Evolutionary conservation across 2,113 vertebrate species (phyloP).

Genomic region (Lontra canadensis): DNA sequence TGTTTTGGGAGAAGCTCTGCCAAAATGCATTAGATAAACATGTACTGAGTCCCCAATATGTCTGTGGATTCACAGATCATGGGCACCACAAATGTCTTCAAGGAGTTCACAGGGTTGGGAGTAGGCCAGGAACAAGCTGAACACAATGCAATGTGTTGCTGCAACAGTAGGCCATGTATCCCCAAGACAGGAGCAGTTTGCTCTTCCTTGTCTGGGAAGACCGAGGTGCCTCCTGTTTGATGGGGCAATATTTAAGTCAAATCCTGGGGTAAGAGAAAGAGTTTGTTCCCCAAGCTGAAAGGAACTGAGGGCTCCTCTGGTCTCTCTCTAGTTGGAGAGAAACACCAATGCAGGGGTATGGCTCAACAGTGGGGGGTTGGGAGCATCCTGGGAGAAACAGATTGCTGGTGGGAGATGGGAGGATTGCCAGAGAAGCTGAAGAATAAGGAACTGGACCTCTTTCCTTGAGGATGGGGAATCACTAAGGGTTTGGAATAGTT

Average conservation of each 20-base stretch:
- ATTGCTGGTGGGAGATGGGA: not conserved
- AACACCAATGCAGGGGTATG: not conserved
- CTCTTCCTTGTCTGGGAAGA: not conserved
- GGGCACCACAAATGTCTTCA: not conserved
- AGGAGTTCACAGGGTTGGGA: not conserved
- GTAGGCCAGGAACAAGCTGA: not conserved
- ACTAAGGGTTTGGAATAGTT: not conserved
- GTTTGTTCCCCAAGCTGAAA: not conserved
- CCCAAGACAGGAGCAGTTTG: not conserved
- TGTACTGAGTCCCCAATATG: not conserved
- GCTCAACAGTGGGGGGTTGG: accelerated
- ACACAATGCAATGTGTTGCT: not conserved
- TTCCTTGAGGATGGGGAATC: not conserved
- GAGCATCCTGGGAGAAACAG: not conserved
- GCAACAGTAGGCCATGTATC: too few relatives aligned
- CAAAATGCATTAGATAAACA: not conserved
- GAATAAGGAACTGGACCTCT: not conserved
- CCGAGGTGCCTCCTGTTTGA: not conserved
- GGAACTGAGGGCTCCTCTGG: not conserved
- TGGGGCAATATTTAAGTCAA: not conserved
- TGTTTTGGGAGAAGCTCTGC: not conserved
- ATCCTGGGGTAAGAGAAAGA: not conserved
- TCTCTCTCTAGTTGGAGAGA: not conserved
- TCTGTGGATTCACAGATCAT: not conserved
- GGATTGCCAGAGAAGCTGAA: too few relatives aligned